Percentiles rank a stretch among this genome's conserved stretches.
phyloP scores from a whole-genome alignment of 2,797 vertebrate species.

The Pseudotriccus pelzelni region DNA sequence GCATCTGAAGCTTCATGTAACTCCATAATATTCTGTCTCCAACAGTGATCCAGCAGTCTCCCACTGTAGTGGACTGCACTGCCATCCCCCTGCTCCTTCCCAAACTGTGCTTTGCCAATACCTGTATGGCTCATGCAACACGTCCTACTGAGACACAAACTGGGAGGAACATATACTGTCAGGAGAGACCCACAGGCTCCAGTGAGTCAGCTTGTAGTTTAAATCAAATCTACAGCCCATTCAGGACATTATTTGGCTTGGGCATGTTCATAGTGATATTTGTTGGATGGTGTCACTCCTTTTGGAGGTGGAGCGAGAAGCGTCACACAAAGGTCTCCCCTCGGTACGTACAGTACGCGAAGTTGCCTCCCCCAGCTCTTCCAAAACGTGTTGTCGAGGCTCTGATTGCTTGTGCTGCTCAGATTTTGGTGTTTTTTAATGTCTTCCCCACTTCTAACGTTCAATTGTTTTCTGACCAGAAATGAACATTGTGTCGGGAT shows the following conservation, averaged over 20 bases:
- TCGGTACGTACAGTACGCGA: background rate
- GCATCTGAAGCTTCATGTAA: background rate
- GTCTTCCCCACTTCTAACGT: background rate
- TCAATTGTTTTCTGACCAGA: background rate
- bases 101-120: background rate
- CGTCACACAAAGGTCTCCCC: background rate
- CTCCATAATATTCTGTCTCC: background rate
- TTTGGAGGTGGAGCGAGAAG: background rate
- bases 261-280: background rate
- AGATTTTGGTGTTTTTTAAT: background rate
- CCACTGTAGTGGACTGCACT: background rate
- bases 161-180: background rate
- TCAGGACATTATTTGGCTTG: background rate
- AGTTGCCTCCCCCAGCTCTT: background rate
- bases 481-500: background rate
- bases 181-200: background rate
- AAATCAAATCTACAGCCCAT: background rate
- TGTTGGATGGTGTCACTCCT: background rate
- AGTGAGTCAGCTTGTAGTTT: background rate
- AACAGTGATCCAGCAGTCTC: background rate
- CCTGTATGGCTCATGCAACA: fast-evolving
- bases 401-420: background rate
- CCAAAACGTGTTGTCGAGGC: background rate
- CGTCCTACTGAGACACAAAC: background rate
- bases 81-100: background rate